Evolutionary conservation across 2,113 vertebrate species (phyloP).

Genomic region (Gnathonemus echidnorhynchus): DNA sequence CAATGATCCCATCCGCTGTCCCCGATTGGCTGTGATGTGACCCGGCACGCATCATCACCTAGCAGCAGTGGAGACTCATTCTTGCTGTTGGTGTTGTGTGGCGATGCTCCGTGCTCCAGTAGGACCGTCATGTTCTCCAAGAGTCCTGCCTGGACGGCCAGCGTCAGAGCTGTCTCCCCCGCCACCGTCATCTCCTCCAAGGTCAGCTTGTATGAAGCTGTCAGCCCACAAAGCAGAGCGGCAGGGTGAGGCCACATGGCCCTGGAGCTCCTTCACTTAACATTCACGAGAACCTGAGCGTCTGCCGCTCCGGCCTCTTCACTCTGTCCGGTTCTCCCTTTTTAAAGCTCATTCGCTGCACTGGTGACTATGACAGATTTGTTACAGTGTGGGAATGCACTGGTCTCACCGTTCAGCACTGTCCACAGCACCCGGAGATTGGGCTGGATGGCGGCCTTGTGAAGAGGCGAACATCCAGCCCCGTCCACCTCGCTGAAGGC

Average conservation of each 20-base stretch:
- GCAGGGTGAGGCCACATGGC: neutral
- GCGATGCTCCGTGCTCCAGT: slow-evolving; percentile 66
- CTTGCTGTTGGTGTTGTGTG: slow-evolving; percentile 69
- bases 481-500: slow-evolving; percentile 71
- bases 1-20: no score
- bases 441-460: slow-evolving; percentile 60
- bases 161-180: slow-evolving; percentile 71
- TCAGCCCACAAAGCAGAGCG: neutral
- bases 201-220: slow-evolving; percentile 55
- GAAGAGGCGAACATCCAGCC: slow-evolving; percentile 68
- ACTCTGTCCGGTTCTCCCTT: neutral
- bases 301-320: neutral
- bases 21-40: no score
- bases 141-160: slow-evolving; percentile 63
- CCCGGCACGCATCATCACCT: slow-evolving; percentile 47
- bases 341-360: neutral
- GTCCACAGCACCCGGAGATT: slow-evolving; percentile 58
- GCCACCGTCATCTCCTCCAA: slow-evolving; percentile 71
- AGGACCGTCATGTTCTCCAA: slow-evolving; percentile 62
- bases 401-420: slow-evolving; percentile 65
- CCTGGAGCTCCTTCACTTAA: neutral
- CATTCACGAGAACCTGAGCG: neutral
- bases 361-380: neutral
- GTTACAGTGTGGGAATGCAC: neutral
- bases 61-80: slow-evolving; percentile 73